A percentile compares a stretch with the other conserved stretches of the same genome.
These are phyloP conservation scores for Oxystoma pomonae DNA, from an alignment of 2,888 invertebrate genomes.

Conservation along the genomic window DNA sequence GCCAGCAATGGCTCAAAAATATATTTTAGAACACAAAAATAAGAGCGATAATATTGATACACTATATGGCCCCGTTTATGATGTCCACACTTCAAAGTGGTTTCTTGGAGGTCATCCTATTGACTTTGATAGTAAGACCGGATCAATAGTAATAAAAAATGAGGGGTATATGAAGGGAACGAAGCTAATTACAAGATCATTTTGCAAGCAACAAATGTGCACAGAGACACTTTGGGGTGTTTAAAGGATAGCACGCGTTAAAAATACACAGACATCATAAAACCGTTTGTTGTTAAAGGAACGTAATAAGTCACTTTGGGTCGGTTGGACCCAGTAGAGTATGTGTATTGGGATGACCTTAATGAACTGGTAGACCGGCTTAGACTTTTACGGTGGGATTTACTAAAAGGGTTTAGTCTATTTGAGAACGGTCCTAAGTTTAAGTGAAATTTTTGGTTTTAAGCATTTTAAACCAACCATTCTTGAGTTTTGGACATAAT, in stretches of 20 bases:
- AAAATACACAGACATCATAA: background rate
- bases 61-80: background rate
- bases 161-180: background rate
- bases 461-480: no score
- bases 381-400: slow-evolving; percentile 2
- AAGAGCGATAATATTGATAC: background rate
- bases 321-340: no score
- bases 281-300: background rate
- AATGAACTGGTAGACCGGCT: slow-evolving; percentile 3
- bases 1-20: background rate
- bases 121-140: background rate
- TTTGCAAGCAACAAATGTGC: background rate
- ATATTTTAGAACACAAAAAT: background rate
- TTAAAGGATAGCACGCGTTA: background rate
- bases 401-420: no score
- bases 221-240: background rate
- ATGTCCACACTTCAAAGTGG: background rate
- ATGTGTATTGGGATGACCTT: no score
- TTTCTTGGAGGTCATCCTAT: background rate
- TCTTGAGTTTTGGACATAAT: no score
- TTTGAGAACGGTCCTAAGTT: no score
- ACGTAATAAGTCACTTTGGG: no score
- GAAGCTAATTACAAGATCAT: slow-evolving; percentile 1
- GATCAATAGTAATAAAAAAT: background rate
- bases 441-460: no score